Base-by-base conservation (phyloP, 2,797 vertebrate genomes). In the Enteromius radiatus region DNA sequence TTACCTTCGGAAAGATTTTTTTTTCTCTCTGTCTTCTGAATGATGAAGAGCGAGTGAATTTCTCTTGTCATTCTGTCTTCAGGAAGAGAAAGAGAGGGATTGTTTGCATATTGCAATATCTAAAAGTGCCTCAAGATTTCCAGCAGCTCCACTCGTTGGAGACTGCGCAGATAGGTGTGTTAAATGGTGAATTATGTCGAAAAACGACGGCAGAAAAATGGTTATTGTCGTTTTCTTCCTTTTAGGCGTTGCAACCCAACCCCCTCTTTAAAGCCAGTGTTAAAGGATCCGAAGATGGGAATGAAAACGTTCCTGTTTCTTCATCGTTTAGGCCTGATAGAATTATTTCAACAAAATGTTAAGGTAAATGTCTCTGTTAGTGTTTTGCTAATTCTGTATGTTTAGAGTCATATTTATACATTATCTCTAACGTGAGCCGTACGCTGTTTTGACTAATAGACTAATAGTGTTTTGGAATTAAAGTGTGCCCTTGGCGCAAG, bases 301-400 rank as follows among this genome's bases (percentile, higher is more conserved):
- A 92, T 92, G 93, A 92, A 94, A 94, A 90, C 90, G 87, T 91
- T 90, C 90, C 90, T 93, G 88, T 91, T 93, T 88, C 87, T 90
- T 90, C 91, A 91, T 89, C 91, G 87, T 93, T 92, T 94, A 95
- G 95, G 95, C 94, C 95, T 93, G 93, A 93, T 95, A 87, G 91
- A 93, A 92, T 89, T 92, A 89, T 93, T 92, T 92, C 94, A 92
- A 86, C 93, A 90, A 92, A 93, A 91, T 92, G 89, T 89, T 90
- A 94, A 95, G 95, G 95, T 96, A 96, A 95, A 95, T 94, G 94
- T 94, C 89, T 92, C 89, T 85, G 91, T 86, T 84, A 89, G 85
- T 89, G 87, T 81, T 85, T 80, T 84, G 75, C 63, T 80, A 74
- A 67, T 82, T 78, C 21, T 82, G 76, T 86, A 71, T 84, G 78